phyloP scores from a whole-genome alignment of 2,113 vertebrate species.

The Coreoperca whiteheadi region DNA sequence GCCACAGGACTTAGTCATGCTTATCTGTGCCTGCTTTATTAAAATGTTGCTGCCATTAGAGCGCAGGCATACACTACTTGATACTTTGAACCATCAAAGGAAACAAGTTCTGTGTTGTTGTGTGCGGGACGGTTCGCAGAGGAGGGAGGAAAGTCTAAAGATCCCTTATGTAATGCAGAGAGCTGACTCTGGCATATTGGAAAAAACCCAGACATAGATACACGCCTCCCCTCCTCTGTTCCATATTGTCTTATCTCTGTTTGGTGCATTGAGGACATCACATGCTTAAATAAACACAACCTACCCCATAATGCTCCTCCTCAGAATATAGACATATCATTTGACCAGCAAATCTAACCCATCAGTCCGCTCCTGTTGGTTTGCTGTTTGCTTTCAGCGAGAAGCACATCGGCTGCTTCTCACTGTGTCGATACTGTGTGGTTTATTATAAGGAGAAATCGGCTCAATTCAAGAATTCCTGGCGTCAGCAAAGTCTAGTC shows the following conservation, averaged over 20 bases:
- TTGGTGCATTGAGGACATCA: not conserved
- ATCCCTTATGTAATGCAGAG: slow-evolving; percentile 30
- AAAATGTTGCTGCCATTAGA: slow-evolving; percentile 51
- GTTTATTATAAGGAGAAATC: not conserved
- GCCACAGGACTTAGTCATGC: not conserved
- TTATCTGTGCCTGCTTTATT: slow-evolving; percentile 49
- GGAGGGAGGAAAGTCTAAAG: slow-evolving; percentile 51
- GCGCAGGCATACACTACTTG: slow-evolving; percentile 11
- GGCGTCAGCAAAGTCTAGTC: not conserved
- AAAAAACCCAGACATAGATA: slow-evolving; percentile 24
- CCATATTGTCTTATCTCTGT: slow-evolving; percentile 30
- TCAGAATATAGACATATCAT: not conserved
- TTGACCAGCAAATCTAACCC: not conserved
- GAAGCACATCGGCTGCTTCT: not conserved
- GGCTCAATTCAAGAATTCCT: not conserved
- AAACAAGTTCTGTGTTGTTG: slow-evolving; percentile 18
- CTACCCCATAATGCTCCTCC: not conserved
- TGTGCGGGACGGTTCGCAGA: not conserved
- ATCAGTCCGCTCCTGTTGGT: not conserved
- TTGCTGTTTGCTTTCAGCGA: not conserved
- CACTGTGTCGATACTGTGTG: not conserved
- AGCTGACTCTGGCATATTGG: slow-evolving; percentile 50
- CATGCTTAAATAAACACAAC: slow-evolving; percentile 35
- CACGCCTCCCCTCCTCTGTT: not conserved
- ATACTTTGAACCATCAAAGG: slow-evolving; percentile 26